Base-by-base conservation (phyloP, 2,113 vertebrate species). In the Patagioenas fasciata region DNA sequence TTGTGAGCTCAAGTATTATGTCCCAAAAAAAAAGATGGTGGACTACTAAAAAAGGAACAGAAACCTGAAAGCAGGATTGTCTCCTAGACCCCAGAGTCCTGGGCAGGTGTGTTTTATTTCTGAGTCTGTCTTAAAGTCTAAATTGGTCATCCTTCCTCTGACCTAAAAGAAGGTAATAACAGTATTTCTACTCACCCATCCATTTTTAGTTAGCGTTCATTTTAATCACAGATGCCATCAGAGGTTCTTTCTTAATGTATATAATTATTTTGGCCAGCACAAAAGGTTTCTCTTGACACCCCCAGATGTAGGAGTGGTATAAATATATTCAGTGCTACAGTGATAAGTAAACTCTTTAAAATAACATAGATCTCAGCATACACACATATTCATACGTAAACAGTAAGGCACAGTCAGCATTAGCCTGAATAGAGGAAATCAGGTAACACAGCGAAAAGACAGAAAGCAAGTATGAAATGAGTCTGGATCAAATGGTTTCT, bases 401-500 rank as follows among this genome's bases (percentile, higher is more conserved):
- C n/a, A 77, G 60, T 54, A 81, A 88, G 50, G 54, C 38, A 77
- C 40, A 40, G 36, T 48, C 85, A 84, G 32, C n/a, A 16, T 61
- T 31, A 79, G 19, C 67, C 67, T 89, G 79, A 89, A 60, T 53
- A 60, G 70, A 94, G 80, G 72, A 91, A 95, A 94, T 75, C 56
- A 84, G 84, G 95, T 89, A 96, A 91, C 78, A 91, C 83, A 87
- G 73, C 57, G 72, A 86, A 89, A 92, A 82, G 53, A 94, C 77
- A 89, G 89, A 97, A 96, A 94, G 80, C 65, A 81, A 89, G 85
- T 78, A 93, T 51, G 91, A 96, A 97, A 97, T 44, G 56, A 98
- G 97, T 97, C 97, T 80, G 95, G 95, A 98, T 98, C 98, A 98
- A 98, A 98, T 97, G 98, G 98, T 98, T 98, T 98, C 98, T 98